Evolutionary conservation across 2,888 invertebrate genomes (phyloP), one percentile per base, ranked within the genome.

Genomic region (Chirona hameri): DNA sequence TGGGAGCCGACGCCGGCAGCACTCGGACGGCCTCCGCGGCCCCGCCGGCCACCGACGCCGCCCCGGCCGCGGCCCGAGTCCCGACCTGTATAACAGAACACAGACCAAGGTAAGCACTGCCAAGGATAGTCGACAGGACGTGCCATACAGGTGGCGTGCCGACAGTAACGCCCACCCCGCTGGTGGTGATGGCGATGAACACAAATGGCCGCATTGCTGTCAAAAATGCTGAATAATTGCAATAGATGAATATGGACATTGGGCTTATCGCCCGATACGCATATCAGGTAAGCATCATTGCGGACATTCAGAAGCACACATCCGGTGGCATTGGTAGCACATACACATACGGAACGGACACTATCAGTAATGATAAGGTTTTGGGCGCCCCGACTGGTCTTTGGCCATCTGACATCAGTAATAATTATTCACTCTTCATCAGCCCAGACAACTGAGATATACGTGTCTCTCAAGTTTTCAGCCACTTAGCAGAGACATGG

Each of bases 1-100:
- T 82, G 80, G 4, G 82, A 80, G 69, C 57, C 52, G 69, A 48
- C 82, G 18, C 69, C 81, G 52, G 79, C 79, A 29, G 52, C 52
- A 18, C 60, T 65, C 7, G 81, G 52, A 5, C 79, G 82, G 29
- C 60, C 69, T 52, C 81, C 69, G 81, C 82, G 65, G 65, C 60
- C 52, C 10, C 52, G 60, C 27, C 69, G 39, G 57, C 12, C 24
- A 39, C 82, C 79, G 15, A 60, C 82, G 24, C 76, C 39, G 46
- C 76, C 76, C 0, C 76, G 76, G 46, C 76, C 76, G 4, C 76
- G 76, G 76, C 76, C 46, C 18, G 39, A 18, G 76, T 76, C 76
- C 2, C 76, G 76, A 0, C 39, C 76, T 76, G 76, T 24, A 12
- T 12, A 0, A 60, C 52, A 60, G 9, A n/a, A 10, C 65, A 27